These are phyloP conservation scores for Clepsis dumicolana DNA, from an alignment of 2,888 invertebrate species.

Conservation along the genomic window DNA sequence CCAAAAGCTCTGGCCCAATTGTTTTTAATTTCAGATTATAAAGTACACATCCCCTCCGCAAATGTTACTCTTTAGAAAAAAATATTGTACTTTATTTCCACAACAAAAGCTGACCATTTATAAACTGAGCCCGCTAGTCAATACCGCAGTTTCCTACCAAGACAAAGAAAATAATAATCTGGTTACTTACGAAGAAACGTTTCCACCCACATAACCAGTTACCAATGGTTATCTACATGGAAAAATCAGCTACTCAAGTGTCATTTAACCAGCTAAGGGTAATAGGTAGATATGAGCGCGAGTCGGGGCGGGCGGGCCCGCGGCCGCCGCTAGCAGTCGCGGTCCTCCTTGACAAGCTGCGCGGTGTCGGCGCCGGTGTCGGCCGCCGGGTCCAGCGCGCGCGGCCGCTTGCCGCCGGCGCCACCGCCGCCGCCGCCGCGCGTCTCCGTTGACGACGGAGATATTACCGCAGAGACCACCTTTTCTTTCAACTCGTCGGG, in stretches of 20 bases:
- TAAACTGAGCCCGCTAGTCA: background rate
- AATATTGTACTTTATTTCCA: background rate
- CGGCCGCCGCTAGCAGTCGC: conserved; percentile 74
- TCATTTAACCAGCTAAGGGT: conserved; percentile 11
- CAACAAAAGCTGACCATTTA: background rate
- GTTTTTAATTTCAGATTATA: no score
- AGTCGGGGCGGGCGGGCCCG: conserved; percentile 9
- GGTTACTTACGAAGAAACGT: no score
- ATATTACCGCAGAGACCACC: conserved; percentile 90
- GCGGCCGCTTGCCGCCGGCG: conserved; percentile 88
- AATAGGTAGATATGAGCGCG: conserved; percentile 17
- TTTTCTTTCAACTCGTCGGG: conserved; percentile 91
- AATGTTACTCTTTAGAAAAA: no score
- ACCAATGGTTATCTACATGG: background rate
- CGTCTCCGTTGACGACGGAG: conserved; percentile 93
- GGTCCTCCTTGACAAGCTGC: conserved; percentile 95
- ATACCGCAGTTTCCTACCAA: background rate
- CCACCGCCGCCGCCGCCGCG: conserved; percentile 90
- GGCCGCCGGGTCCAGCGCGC: conserved; percentile 93
- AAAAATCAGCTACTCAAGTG: background rate
- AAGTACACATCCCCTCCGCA: no score
- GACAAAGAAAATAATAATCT: no score
- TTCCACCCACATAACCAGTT: background rate
- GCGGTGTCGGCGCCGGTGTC: conserved; percentile 97
- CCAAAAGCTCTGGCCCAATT: no score